Evolutionary conservation across 2,113 vertebrate genomes (phyloP).

Genomic region (Antechinus stuartii): DNA sequence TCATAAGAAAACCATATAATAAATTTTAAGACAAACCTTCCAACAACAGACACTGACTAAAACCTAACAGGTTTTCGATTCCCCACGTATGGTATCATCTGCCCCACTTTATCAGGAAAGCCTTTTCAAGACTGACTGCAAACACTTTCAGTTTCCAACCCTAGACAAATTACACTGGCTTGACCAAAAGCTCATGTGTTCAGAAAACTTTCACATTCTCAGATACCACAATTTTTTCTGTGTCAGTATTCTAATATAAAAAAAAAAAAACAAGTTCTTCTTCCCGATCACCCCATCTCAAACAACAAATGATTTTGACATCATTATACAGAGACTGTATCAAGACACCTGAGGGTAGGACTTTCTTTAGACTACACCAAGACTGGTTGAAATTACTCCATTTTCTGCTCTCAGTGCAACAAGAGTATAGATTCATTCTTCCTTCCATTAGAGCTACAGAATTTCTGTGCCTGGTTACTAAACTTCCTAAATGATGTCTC

Average conservation of each 20-base stretch:
- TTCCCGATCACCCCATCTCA: slow-evolving; percentile 15
- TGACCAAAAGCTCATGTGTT: slow-evolving; percentile 30
- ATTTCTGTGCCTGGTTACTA: not conserved
- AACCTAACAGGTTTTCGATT: slow-evolving; percentile 29
- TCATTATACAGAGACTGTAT: not conserved
- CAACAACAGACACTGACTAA: slow-evolving; percentile 56
- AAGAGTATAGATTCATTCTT: not conserved
- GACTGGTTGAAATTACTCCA: not conserved
- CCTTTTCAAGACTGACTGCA: slow-evolving; percentile 52
- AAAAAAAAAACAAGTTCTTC: slow-evolving; percentile 27
- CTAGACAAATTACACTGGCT: slow-evolving; percentile 52
- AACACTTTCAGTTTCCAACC: slow-evolving; percentile 45
- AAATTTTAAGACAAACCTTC: slow-evolving; percentile 57
- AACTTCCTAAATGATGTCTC: not conserved
- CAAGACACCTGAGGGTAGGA: not conserved
- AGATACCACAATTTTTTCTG: slow-evolving; percentile 53
- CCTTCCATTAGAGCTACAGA: slow-evolving; percentile 15
- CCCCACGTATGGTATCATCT: slow-evolving; percentile 52
- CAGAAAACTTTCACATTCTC: slow-evolving; percentile 58
- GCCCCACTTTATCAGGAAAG: slow-evolving; percentile 39
- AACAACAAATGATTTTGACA: slow-evolving; percentile 16
- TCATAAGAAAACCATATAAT: slow-evolving; percentile 40
- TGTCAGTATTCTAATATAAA: slow-evolving; percentile 44
- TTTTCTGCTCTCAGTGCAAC: not conserved
- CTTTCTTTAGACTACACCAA: not conserved